These are phyloP conservation scores for Aphelenchoides besseyi DNA, from an alignment of 1,140 invertebrate genomes.

Conservation along the genomic window DNA sequence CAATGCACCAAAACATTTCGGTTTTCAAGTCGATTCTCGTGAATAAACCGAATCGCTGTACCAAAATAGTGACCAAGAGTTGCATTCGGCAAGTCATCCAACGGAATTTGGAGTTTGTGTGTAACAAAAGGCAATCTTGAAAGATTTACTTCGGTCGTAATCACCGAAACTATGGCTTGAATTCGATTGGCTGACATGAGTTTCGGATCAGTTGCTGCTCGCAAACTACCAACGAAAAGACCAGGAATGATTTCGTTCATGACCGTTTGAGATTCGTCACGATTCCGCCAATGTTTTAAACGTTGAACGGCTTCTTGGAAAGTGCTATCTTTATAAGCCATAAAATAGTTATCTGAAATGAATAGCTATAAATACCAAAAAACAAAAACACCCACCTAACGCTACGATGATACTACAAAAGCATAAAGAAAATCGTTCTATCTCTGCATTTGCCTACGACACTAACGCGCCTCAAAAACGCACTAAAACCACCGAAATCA, in stretches of 20 bases:
- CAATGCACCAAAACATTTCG: slow-evolving; percentile 4
- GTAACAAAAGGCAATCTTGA: not conserved
- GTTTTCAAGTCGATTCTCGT: slow-evolving; percentile 8
- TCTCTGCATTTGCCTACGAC: no score
- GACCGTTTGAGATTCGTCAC: not conserved
- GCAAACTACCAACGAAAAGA: not conserved
- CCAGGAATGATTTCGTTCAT: slow-evolving; percentile 6
- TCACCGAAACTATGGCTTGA: slow-evolving; percentile 1
- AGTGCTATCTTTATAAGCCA: not conserved
- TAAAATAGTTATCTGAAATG: no score
- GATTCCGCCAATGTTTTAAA: not conserved
- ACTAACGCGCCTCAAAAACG: no score
- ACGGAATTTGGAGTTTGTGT: not conserved
- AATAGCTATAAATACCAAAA: no score
- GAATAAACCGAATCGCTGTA: slow-evolving; percentile 1
- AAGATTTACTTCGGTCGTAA: not conserved
- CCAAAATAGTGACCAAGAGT: not conserved
- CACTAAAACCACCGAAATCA: no score
- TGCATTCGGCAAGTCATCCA: slow-evolving; percentile 1
- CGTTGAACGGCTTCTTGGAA: not conserved
- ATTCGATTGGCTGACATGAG: not conserved
- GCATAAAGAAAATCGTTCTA: no score
- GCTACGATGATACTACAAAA: no score
- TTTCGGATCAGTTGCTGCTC: not conserved
- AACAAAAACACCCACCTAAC: no score